phyloP scores from a whole-genome alignment of 2,113 vertebrate genomes.

The Psephotus haematonotus region DNA sequence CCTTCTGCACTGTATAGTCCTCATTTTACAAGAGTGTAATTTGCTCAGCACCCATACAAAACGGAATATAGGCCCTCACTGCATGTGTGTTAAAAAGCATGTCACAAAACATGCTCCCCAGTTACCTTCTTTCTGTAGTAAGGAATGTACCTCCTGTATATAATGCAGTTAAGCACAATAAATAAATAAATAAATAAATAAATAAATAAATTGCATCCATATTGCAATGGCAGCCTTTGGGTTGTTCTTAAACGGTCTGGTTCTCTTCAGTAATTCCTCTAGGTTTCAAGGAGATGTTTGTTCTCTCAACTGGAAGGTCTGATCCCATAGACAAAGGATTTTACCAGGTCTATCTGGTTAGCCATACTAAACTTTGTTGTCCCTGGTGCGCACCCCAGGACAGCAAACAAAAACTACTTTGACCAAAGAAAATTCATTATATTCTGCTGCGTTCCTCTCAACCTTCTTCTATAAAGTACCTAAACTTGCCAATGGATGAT shows the following conservation, averaged over 20 bases:
- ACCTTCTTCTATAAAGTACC: not conserved
- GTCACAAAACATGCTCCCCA: not conserved
- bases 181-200: not conserved
- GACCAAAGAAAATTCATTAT: not conserved
- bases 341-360: not conserved
- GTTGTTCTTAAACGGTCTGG: not conserved
- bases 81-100: accelerated
- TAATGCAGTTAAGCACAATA: accelerated
- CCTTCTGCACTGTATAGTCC: accelerated
- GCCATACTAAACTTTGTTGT: not conserved
- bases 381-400: not conserved
- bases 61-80: accelerated
- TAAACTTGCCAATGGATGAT: not conserved
- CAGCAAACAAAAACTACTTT: not conserved
- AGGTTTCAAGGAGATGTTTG: not conserved
- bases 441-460: not conserved
- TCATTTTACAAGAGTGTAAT: not conserved
- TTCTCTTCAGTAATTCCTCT: not conserved
- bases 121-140: not conserved
- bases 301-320: not conserved
- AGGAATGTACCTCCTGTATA: not conserved
- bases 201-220: accelerated
- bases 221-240: not conserved
- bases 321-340: not conserved
- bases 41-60: not conserved